phyloP scores from a whole-genome alignment of 2,888 invertebrate genomes.

The Hypomecis atomaria region DNA sequence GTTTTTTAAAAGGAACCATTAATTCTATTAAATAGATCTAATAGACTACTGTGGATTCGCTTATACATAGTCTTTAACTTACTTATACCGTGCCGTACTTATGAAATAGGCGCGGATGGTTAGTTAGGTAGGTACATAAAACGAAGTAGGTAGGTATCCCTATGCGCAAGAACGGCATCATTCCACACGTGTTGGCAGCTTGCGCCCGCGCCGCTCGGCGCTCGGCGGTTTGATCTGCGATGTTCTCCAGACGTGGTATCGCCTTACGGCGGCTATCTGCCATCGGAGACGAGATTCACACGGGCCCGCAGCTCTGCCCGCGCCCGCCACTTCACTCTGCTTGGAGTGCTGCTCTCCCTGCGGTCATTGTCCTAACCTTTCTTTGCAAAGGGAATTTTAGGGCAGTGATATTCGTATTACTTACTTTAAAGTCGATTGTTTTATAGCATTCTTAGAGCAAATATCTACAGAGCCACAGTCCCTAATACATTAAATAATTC shows the following conservation, averaged over 20 bases:
- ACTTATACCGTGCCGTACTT: too few relatives aligned
- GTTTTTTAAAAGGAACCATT: too few relatives aligned
- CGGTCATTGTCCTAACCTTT: constrained; percentile 36
- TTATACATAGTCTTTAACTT: too few relatives aligned
- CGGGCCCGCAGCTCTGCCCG: constrained; percentile 54
- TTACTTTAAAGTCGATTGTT: not conserved
- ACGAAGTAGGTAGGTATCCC: too few relatives aligned
- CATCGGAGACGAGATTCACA: constrained; percentile 68
- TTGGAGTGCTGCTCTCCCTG: constrained; percentile 39
- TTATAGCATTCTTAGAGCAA: too few relatives aligned
- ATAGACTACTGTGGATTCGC: too few relatives aligned
- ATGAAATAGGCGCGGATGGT: too few relatives aligned
- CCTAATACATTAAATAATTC: too few relatives aligned
- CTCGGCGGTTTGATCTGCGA: constrained; percentile 54
- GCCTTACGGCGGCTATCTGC: constrained; percentile 65
- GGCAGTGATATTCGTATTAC: not conserved
- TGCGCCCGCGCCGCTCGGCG: not conserved
- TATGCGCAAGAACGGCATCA: constrained; percentile 55
- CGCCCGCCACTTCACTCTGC: constrained; percentile 51
- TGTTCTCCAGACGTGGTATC: constrained; percentile 78
- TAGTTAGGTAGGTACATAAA: constrained; percentile 17
- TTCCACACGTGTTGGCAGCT: constrained; percentile 73
- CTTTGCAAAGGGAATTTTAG: constrained; percentile 20
- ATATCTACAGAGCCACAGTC: too few relatives aligned
- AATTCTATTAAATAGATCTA: too few relatives aligned